Evolutionary conservation across 1,140 invertebrate genomes (phyloP), one percentile per base, ranked within the genome.

Genomic region (Eumaeus atala): DNA sequence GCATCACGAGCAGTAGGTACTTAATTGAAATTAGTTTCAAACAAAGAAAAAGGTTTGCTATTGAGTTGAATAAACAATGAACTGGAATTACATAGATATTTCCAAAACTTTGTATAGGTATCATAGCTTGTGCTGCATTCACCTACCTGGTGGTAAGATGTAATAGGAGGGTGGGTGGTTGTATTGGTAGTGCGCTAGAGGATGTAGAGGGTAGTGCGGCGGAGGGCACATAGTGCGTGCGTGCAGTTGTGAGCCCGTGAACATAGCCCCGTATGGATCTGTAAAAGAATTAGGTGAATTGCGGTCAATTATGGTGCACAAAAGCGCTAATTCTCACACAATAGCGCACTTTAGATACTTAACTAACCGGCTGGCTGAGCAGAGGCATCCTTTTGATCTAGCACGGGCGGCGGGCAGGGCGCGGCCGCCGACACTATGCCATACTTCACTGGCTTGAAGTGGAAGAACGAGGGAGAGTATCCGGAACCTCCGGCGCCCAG

Each of bases 401-500:
- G 69, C 55, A 67, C 70, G 12, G 72, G 74, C 9, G 77, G 72
- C 48, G 73, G 71, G 48, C 63, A 68, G 17, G 76, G 71, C 54
- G 55, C 66, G 66, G 87, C 86, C 61, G 89, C 90, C 44, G 89
- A 89, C 82, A 92, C 92, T 56, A 92, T 89, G 21, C 91, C 90
- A 65, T 92, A 91, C 67, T 94, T 93, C 28, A 92, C 90, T 11
- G 95, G 95, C 84, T 96, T 96, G 80, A 96, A 95, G 87, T 96
- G 95, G 76, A 96, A 95, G 83, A 96, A 97, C 9, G 93, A 96
- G 1, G 94, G 96, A 54, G 94, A 96, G 80, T 94, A 96, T 48
- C 93, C 93, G 59, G 93, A 95, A 56, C 91, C 95, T 51, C 93
- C 94, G 18, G 92, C 89, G 65, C 91, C 92, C 38, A 95, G 76